A percentile compares a stretch with the other conserved stretches of the same genome.
Evolutionary conservation across 2,113 vertebrate genomes (phyloP).

Genomic region (Ranitomeya variabilis): DNA sequence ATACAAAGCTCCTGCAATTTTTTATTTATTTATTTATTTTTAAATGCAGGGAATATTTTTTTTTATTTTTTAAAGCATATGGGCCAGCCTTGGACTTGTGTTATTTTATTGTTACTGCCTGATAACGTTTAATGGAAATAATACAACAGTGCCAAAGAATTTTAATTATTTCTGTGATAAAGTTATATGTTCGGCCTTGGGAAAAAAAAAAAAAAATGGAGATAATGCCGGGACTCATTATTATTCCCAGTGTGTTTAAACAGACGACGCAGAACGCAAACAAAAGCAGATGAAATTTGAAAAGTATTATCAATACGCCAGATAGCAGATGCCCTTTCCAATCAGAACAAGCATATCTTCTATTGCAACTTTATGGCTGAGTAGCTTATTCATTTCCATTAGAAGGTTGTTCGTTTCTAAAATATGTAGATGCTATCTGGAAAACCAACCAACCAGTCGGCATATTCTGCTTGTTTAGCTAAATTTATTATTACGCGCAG

Average conservation of each 20-base stretch:
- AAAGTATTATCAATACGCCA: constrained; percentile 99
- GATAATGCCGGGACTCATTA: constrained; percentile 99
- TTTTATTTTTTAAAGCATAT: constrained; percentile 82
- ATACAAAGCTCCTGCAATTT: constrained; percentile 67
- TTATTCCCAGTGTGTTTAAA: constrained; percentile 99
- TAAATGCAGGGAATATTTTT: constrained; percentile 75
- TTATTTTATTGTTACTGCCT: constrained; percentile 93
- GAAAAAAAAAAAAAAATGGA: constrained; percentile 90
- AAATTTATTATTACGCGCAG: constrained; percentile 82
- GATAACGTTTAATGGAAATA: constrained; percentile 99
- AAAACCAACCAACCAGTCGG: constrained; percentile 81
- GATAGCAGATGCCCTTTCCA: constrained; percentile 99
- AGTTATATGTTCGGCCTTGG: constrained; percentile 99
- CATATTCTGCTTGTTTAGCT: constrained; percentile 84
- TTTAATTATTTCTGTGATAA: constrained; percentile 99
- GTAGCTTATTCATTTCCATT: constrained; percentile 99
- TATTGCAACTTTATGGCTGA: constrained; percentile 98
- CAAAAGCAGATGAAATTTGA: constrained; percentile 99
- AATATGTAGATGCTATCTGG: constrained; percentile 87
- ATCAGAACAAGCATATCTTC: constrained; percentile 98
- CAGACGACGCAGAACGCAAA: constrained; percentile 99
- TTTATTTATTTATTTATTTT: constrained; percentile 67
- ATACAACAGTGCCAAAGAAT: constrained; percentile 98
- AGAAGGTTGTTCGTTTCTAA: constrained; percentile 94
- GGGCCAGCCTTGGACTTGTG: constrained; percentile 87